These are phyloP conservation scores for Actinia tenebrosa DNA, from an alignment of 64 coral and sea anemone genomes.

Conservation along the genomic window DNA sequence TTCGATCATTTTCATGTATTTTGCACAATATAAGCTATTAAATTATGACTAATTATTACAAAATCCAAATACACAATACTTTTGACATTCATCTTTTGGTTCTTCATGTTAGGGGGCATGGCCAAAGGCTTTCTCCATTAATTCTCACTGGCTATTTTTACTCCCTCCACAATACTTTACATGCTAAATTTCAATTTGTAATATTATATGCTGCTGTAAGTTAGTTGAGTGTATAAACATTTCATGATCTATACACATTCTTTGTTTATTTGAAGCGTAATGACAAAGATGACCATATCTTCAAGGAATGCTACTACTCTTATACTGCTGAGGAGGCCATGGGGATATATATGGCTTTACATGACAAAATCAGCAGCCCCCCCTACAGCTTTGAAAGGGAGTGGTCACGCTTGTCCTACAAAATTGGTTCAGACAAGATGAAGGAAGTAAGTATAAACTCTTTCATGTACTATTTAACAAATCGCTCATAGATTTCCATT, in stretches of 20 bases:
- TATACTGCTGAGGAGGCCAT: conserved; percentile 36
- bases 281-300: conserved; percentile 2
- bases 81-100: too few species aligned
- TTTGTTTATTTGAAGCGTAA: neutral
- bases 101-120: too few species aligned
- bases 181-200: too few species aligned
- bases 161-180: too few species aligned
- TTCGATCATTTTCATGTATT: too few species aligned
- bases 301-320: conserved; percentile 34
- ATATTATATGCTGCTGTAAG: too few species aligned
- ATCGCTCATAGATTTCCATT: too few species aligned
- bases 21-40: too few species aligned
- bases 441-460: conserved; percentile 41
- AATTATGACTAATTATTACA: too few species aligned
- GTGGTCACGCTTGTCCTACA: conserved; percentile 22
- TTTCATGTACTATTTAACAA: neutral
- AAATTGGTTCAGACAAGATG: conserved; percentile 83
- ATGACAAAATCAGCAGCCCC: conserved; percentile 18
- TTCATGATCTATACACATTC: neutral
- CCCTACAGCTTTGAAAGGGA: conserved; percentile 43
- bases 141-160: too few species aligned
- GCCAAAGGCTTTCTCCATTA: too few species aligned
- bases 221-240: neutral
- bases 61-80: too few species aligned
- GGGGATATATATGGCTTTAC: conserved; percentile 36